These are phyloP conservation scores for Pseudomyrmex cubaensis DNA, from an alignment of 1,140 invertebrate genomes.

Conservation along the genomic window DNA sequence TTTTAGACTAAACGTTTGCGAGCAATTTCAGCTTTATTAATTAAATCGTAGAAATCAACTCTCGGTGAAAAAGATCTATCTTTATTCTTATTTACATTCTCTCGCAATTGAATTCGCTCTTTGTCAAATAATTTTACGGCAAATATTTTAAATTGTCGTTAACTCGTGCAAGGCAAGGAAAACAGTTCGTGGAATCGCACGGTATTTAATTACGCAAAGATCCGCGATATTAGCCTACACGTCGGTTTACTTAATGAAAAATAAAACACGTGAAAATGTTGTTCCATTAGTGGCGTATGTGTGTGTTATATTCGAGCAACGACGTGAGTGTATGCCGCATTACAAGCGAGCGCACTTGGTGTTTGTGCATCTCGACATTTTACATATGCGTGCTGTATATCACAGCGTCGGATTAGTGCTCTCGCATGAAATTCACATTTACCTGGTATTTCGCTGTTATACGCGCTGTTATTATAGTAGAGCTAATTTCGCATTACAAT, in stretches of 20 bases:
- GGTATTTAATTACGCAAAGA: too few relatives aligned
- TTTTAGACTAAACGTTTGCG: not conserved
- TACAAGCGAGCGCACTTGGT: not conserved
- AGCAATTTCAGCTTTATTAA: not conserved
- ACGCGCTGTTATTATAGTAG: not conserved
- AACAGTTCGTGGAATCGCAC: too few relatives aligned
- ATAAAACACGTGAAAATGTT: not conserved
- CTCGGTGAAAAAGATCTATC: too few relatives aligned
- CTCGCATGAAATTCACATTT: not conserved
- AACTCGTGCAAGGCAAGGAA: too few relatives aligned
- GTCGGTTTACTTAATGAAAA: not conserved
- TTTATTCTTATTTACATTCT: too few relatives aligned
- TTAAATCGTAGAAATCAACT: not conserved
- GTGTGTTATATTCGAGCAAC: too few relatives aligned
- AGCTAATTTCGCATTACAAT: not conserved
- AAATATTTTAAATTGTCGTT: too few relatives aligned
- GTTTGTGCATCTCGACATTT: not conserved
- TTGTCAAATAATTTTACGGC: too few relatives aligned
- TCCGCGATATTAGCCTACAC: too few relatives aligned
- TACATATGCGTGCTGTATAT: slow-evolving; percentile 12
- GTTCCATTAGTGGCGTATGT: too few relatives aligned
- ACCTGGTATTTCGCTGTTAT: not conserved
- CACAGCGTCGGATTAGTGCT: not conserved
- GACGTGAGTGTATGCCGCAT: too few relatives aligned
- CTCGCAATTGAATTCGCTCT: too few relatives aligned